Conservation (phyloP, 30 jellyfish, hydroid and myxozoan genomes). For the Rhopilema esculentum region DNA sequence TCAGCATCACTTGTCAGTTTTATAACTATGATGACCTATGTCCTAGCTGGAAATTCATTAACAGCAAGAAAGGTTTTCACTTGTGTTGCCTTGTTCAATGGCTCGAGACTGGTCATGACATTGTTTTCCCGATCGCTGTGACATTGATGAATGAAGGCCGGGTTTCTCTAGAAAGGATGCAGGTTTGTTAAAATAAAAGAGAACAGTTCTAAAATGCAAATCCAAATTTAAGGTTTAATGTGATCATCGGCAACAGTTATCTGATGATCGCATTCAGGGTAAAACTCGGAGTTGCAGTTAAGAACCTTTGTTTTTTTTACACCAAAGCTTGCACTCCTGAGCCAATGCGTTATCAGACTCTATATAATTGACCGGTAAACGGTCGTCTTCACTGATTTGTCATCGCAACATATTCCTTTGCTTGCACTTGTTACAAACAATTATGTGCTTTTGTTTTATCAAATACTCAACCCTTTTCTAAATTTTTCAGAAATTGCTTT, state of each 20-base stretch:
- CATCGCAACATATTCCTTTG: too few species aligned
- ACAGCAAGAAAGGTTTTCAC: conserved; percentile 85
- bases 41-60: conserved; percentile 68
- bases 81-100: conserved; percentile 72
- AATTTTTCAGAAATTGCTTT: conserved; percentile 33
- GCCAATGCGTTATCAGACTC: too few species aligned
- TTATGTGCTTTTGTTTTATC: background rate
- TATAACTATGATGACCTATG: conserved; percentile 85
- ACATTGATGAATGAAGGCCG: conserved; percentile 80
- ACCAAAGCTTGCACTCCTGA: too few species aligned
- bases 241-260: too few species aligned
- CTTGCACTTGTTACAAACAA: too few species aligned
- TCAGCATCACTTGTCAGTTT: conserved; percentile 80
- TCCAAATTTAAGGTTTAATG: too few species aligned
- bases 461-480: background rate
- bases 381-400: too few species aligned
- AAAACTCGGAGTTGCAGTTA: too few species aligned
- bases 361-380: too few species aligned
- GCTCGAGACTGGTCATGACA: conserved; percentile 72
- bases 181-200: conserved; percentile 34
- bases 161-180: conserved; percentile 79
- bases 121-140: conserved; percentile 82
- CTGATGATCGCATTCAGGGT: too few species aligned
- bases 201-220: too few species aligned
- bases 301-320: too few species aligned